Base-by-base conservation (phyloP, 2,888 invertebrate genomes). In the Theretra japonica region DNA sequence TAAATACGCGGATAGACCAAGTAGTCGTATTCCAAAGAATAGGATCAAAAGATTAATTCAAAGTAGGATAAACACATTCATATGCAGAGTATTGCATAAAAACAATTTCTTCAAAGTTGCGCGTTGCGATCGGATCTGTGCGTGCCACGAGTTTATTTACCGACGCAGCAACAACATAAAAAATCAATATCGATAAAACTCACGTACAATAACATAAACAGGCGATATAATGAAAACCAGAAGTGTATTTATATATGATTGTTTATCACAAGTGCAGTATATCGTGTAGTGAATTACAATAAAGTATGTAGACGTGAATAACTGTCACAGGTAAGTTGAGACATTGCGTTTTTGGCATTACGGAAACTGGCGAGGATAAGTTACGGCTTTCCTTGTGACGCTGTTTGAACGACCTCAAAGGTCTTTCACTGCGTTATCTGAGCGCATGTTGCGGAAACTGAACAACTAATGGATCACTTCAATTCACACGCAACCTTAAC, bases 401-500 rank as follows among this genome's bases (percentile, higher is more conserved):
- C 17, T 48, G 65, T 65, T 65, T 65, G 65, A 65, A 65, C 21
- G 65, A 17, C 70, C 70, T 73, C 65, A 57, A 62, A 65, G 30
- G 56, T 60, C 57, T 56, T 56, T 71, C 41, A 68, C 70, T 62
- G 70, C 68, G 68, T 72, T 72, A 75, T 77, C 80, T 79, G 79
- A 77, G 60, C 28, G 62, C 53, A 6, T 53, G 53, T 53, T 65
- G 23, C 65, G 65, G 65, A 65, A 65, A 48, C 23, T 62, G 33
- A 62, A 65, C n/a, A 62, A 65, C 48, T 41, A 23, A 48, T 23
- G 48, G 21, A 41, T 48, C 25, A 23, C 23, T 65, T 48, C 41
- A 65, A 65, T 65, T 65, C 25, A 41, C 65, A 17, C 17, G 33
- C 33, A 33, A 19, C 28, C 28, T 62, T 33, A 62, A 41, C 30